Percentiles rank a stretch among this genome's conserved stretches.
phyloP scores from a whole-genome alignment of 2,888 invertebrate genomes.

The Andrena fulva region DNA sequence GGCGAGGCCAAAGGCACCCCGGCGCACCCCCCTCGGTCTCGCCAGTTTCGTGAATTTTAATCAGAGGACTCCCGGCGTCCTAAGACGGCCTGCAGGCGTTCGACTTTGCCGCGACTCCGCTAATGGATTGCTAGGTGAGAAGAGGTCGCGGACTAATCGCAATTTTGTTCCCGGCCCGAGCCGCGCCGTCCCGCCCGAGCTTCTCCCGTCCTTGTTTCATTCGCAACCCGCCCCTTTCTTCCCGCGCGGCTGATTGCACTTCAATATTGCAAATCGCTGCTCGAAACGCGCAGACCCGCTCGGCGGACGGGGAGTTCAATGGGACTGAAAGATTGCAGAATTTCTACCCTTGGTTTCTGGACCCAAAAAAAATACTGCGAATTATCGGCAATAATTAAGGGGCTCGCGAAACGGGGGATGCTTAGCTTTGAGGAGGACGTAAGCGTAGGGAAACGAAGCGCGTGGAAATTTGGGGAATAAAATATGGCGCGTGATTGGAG shows the following conservation, averaged over 20 bases:
- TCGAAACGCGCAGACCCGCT: not conserved
- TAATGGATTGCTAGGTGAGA: slow-evolving; percentile 80
- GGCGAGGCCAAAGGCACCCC: slow-evolving; percentile 37
- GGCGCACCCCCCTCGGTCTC: slow-evolving; percentile 24
- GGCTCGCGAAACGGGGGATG: not conserved
- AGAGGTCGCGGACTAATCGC: slow-evolving; percentile 74
- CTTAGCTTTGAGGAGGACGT: not conserved
- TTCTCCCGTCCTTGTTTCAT: slow-evolving; percentile 12
- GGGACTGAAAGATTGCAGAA: slow-evolving; percentile 6
- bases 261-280: slow-evolving; percentile 29
- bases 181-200: slow-evolving; percentile 22
- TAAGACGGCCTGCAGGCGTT: slow-evolving; percentile 47
- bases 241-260: slow-evolving; percentile 31
- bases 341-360: not conserved
- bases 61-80: slow-evolving; percentile 73
- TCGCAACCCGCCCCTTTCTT: slow-evolving; percentile 13
- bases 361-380: not conserved
- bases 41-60: slow-evolving; percentile 76
- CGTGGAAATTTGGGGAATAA: not conserved
- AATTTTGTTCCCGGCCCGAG: slow-evolving; percentile 75
- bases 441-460: not conserved
- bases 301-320: slow-evolving; percentile 12
- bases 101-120: slow-evolving; percentile 65
- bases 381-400: not conserved
- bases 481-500: not conserved